Percentiles rank a stretch among this genome's conserved stretches.
Evolutionary conservation across 2,113 vertebrate genomes (phyloP).

Genomic region (Erythrolamprus reginae): DNA sequence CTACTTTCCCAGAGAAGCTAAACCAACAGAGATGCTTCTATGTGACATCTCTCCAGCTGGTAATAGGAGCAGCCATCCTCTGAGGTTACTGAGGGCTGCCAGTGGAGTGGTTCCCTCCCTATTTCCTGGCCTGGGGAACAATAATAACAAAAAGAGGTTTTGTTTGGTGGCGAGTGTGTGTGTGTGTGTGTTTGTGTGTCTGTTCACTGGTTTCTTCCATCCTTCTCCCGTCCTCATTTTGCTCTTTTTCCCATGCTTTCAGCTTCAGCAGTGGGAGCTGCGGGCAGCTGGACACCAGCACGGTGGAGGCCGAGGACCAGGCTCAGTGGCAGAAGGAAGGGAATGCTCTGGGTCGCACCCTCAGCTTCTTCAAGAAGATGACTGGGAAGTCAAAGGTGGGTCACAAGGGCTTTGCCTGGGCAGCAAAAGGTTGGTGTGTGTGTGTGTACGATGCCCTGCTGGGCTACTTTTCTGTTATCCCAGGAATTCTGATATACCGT

Average conservation of each 20-base stretch:
- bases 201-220: neutral
- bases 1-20: neutral
- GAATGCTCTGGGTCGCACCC: constrained; percentile 65
- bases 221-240: neutral
- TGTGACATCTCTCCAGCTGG: constrained; percentile 14
- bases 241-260: constrained; percentile 20
- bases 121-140: constrained; percentile 1
- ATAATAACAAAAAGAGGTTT: constrained; percentile 25
- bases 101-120: constrained; percentile 39
- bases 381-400: constrained; percentile 74
- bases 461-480: no score
- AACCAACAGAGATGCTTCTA: constrained; percentile 32
- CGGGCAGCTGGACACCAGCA: constrained; percentile 54
- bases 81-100: constrained; percentile 6
- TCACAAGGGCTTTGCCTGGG: neutral
- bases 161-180: neutral
- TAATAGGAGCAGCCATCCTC: neutral
- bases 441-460: no score
- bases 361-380: constrained; percentile 77
- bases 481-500: neutral
- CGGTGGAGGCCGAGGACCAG: constrained; percentile 35
- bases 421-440: neutral
- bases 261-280: constrained; percentile 52
- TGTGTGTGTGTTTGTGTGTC: neutral
- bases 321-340: constrained; percentile 44